Evolutionary conservation across 2,113 vertebrate species (phyloP), one percentile per base, ranked within the genome.

Genomic region (Helogale parvula): DNA sequence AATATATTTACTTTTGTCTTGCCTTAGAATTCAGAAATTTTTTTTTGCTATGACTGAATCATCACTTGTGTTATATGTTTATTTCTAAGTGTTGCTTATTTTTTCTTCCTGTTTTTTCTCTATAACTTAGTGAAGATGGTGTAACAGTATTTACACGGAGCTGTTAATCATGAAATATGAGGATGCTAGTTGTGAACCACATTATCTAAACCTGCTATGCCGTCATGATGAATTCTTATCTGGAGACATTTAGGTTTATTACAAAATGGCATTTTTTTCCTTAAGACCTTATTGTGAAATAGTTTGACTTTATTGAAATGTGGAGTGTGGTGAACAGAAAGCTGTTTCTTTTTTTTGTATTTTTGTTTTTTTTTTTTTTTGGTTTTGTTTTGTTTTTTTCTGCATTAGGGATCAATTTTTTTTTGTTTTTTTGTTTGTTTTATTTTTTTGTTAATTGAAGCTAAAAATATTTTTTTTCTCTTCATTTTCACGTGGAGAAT

Each of bases 1-100:
- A 88, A 72, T 88, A 71, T 57, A 93, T 98, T 96, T 98, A 47
- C 31, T 97, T 97, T 97, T 96, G 29, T 93, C 2, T 97, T 90
- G 94, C 94, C 57, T 98, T 69, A 93, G 63, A 80, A 87, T 94
- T 93, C 66, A 38, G 85, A 47, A 12, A 9, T 35, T n/a, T 23
- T 50, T 68, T 45, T 69, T 68, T 93, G n/a, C 88, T 92, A 4
- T 82, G 38, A 31, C 60, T 96, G 57, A 72, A 93, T 93, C 66
- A 47, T 92, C 87, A 86, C 66, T 93, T 74, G 80, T 79, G 80
- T 81, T 86, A 29, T 21, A 35, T 85, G 60, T 82, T 87, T 90
- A 80, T 90, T 88, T 90, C 60, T 84, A 79, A 93, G 72, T 74
- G 35, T 83, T 96, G n/a, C 86, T 77, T 93, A 33, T 66, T 90